phyloP scores from a whole-genome alignment of 1,140 invertebrate species.

The Phymorhynchus buccinoides region DNA sequence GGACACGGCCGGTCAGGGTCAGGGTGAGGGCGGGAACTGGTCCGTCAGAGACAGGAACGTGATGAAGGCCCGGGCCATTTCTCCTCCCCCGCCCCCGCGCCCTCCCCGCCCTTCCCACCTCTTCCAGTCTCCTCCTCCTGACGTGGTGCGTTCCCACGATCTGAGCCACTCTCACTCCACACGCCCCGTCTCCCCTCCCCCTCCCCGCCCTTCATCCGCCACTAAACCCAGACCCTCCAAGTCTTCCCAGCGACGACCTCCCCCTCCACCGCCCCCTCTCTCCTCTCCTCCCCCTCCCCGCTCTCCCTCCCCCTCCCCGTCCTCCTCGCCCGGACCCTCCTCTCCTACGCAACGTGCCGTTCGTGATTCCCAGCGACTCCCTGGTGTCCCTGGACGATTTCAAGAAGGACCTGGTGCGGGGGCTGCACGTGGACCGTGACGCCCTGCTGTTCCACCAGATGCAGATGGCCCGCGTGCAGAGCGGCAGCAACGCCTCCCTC shows the following conservation, averaged over 20 bases:
- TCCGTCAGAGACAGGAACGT: conserved; percentile 26
- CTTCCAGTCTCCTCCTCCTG: neutral
- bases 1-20: neutral
- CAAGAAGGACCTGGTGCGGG: conserved; percentile 46
- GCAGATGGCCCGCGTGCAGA: conserved; percentile 62
- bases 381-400: conserved; percentile 62
- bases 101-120: neutral
- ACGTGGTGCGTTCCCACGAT: conserved; percentile 25
- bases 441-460: conserved; percentile 69
- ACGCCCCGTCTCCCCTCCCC: neutral
- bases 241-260: neutral
- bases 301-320: conserved; percentile 30
- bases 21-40: conserved; percentile 30
- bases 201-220: neutral
- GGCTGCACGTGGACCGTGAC: conserved; percentile 63
- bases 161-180: neutral
- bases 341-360: conserved; percentile 10
- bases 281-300: neutral
- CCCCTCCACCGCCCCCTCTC: neutral
- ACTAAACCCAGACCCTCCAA: neutral
- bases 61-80: neutral
- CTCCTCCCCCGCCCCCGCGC: conserved; percentile 18
- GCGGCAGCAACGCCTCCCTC: conserved; percentile 61
- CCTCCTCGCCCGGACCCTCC: conserved; percentile 35
- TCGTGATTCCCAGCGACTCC: conserved; percentile 50